Base-by-base conservation (phyloP, 2,797 vertebrate genomes). In the Crossoptilon crossoptilon region DNA sequence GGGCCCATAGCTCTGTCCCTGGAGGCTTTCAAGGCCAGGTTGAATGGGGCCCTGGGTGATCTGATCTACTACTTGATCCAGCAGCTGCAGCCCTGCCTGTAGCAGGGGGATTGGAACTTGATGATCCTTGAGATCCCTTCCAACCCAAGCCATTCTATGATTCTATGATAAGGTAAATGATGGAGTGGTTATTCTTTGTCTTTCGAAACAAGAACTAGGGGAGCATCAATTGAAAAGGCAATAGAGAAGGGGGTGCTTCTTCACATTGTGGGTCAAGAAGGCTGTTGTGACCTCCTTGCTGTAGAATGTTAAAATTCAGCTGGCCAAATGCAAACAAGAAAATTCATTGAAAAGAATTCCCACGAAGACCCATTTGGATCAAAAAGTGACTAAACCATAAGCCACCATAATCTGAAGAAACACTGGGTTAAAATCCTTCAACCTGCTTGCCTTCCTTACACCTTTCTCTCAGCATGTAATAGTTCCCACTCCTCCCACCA, bases 1-100 rank as follows among this genome's bases (percentile, higher is more conserved):
- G 62, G 97, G 97, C 49, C 98, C 97, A 75, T 98, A 98, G 96
- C 97, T 98, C 94, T 98, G 41, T 46, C 44, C 44, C 19, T 46
- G 44, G 44, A 46, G 44, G 44, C 21, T 46, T 46, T 46, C 44
- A 46, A 21, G 44, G 44, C 19, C 10, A 11, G 44, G 44, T 46
- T 46, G 19, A 10, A 46, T 22, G 21, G 44, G 10, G 19, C 21
- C 44, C 44, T 46, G 44, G 44, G 44, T 22, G 21, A 46, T 46
- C 9, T 46, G 19, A 46, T 46, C 44, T 22, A 46, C 9, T 46
- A 46, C 44, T 46, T 46, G 44, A 46, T 46, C 44, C 21, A 46
- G 21, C 21, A 22, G 44, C 5, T 46, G 19, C 21, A 46, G 44
- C 19, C 44, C 44, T 46, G 4, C 44, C 44, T 46, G 19, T 46